Evolutionary conservation across 2,888 invertebrate genomes (phyloP), one percentile per base, ranked within the genome.

Genomic region (Lordiphosa fenestrarum): DNA sequence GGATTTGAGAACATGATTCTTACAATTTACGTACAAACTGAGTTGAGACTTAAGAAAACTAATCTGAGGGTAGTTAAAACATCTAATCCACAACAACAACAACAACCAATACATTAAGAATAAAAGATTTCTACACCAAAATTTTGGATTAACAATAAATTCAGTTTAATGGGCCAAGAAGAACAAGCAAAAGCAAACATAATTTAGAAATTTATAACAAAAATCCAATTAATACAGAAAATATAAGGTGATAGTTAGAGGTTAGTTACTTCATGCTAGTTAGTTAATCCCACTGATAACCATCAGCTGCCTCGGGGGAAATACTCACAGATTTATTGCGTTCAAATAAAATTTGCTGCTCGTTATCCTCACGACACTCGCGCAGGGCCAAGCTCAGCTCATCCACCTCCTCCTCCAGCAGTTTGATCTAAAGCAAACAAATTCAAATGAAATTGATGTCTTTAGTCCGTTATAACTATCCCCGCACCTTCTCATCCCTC

Each of bases 371-470:
- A 6, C 90, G 89, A 47, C 90, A 86, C 62, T 90, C 89, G 73
- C 90, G 91, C 69, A 94, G 90, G 85, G 94, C 93, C 89, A 92
- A 90, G 65, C 93, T 93, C 81, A 95, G 90, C 80, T 94, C 92
- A 84, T 94, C 94, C 75, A 94, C 93, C 90, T 95, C 95, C 66
- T 93, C 92, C 80, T 92, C 93, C 86, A 95, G 90, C 61, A 95
- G 91, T 90, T 91, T 91, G 35, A 89, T 88, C 89, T 90, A 39
- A 1, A 5, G 0, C 41, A 6, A 48, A 44, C 5, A 36, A 39
- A 23, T 10, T n/a, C 1, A 3, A 33, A 6, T 44, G 1, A 6
- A 30, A 6, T 4, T 5, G 0, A 13, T 2, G 12, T 6, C n/a
- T 0, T 2, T 6, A 19, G 4, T 3, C 19, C 2, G 4, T 0